These are phyloP conservation scores for Sparidentex hasta DNA, from an alignment of 2,797 vertebrate genomes.

Conservation along the genomic window DNA sequence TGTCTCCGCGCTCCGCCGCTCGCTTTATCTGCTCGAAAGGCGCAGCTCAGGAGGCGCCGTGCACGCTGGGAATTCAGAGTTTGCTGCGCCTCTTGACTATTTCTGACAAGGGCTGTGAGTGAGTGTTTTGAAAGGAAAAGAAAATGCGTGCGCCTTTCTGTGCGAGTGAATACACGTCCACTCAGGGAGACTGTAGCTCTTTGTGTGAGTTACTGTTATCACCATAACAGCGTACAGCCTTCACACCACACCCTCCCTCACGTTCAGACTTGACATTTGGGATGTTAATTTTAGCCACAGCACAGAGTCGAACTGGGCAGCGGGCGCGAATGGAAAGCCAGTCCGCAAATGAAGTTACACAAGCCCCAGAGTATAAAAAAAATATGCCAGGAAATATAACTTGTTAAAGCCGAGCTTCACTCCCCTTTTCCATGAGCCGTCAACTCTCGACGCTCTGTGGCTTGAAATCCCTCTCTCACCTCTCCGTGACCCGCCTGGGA, in stretches of 20 bases:
- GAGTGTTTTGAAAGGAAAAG: neutral
- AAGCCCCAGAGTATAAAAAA: neutral
- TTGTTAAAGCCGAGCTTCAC: neutral
- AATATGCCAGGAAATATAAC: conserved; percentile 36
- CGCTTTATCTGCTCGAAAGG: conserved; percentile 52
- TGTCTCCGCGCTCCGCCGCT: conserved; percentile 27
- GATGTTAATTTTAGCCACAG: conserved; percentile 39
- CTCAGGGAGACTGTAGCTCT: neutral
- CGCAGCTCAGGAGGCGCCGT: conserved; percentile 33
- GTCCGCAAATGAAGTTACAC: conserved; percentile 9
- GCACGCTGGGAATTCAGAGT: conserved; percentile 42
- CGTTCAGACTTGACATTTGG: conserved; percentile 45
- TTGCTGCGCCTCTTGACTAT: neutral
- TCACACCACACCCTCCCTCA: conserved; percentile 31
- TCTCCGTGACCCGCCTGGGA: conserved; percentile 20
- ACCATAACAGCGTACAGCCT: neutral
- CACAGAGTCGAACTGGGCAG: neutral
- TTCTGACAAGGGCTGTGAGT: neutral
- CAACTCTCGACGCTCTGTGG: neutral
- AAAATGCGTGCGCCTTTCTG: neutral
- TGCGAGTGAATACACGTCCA: conserved; percentile 1
- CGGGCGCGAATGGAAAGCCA: neutral
- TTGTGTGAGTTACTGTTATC: conserved; percentile 20
- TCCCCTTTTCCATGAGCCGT: conserved; percentile 14
- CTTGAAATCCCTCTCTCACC: conserved; percentile 17